Percentiles rank a stretch among this genome's conserved stretches.
Conservation (phyloP, 2,113 vertebrate species). For the Antennarius striatus region DNA sequence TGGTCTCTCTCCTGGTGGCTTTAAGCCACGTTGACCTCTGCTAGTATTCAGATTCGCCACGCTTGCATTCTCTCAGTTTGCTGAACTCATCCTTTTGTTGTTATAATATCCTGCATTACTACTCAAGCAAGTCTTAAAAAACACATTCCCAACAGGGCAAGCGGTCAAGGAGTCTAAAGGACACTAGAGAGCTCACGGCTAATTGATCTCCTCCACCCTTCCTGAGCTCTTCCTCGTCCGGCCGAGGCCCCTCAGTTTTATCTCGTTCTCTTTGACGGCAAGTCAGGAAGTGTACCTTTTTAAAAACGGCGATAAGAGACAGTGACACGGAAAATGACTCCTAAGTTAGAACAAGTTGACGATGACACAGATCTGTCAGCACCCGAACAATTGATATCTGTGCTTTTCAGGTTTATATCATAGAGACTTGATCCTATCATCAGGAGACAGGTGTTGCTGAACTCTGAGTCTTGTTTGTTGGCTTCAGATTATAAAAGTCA, state of each 20-base stretch:
- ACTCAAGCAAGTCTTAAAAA: slow-evolving; percentile 65
- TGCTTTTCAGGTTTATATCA: background rate
- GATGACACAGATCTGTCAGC: slow-evolving; percentile 3
- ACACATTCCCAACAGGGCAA: slow-evolving; percentile 58
- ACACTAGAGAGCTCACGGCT: slow-evolving; percentile 36
- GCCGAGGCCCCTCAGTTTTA: slow-evolving; percentile 46
- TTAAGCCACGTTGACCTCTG: slow-evolving; percentile 33
- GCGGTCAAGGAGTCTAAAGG: slow-evolving; percentile 73
- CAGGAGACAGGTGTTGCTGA: slow-evolving; percentile 37
- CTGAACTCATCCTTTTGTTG: slow-evolving; percentile 64
- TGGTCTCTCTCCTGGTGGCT: slow-evolving; percentile 7
- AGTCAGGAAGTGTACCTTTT: slow-evolving; percentile 20
- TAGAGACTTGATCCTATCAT: slow-evolving; percentile 10
- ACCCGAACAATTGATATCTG: background rate
- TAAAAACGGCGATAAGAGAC: slow-evolving; percentile 32
- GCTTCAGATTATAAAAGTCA: slow-evolving; percentile 16
- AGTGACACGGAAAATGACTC: slow-evolving; percentile 25
- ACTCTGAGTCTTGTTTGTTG: slow-evolving; percentile 32
- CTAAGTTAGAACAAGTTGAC: background rate
- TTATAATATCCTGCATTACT: slow-evolving; percentile 59
- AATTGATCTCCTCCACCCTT: slow-evolving; percentile 33
- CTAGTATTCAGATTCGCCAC: slow-evolving; percentile 49
- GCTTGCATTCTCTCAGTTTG: slow-evolving; percentile 66
- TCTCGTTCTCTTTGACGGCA: slow-evolving; percentile 47
- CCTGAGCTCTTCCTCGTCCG: background rate